A percentile compares a stretch with the other conserved stretches of the same genome.
Conservation (phyloP, 1,140 invertebrate species). For the Amphibalanus amphitrite region DNA sequence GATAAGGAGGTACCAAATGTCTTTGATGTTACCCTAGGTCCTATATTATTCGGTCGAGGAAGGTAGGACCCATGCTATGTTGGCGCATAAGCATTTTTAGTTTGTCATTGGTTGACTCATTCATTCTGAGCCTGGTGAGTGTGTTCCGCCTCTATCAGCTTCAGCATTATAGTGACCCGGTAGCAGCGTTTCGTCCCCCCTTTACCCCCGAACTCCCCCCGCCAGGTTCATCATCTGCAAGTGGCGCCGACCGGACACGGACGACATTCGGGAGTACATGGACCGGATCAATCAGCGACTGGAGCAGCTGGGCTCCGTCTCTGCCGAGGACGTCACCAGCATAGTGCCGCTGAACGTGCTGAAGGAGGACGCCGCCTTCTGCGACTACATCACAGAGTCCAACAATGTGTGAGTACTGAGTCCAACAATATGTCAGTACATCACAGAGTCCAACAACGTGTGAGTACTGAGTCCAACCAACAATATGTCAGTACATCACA, state of each 20-base stretch:
- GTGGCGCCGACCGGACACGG: slow-evolving; percentile 39
- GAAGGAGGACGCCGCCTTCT: slow-evolving; percentile 45
- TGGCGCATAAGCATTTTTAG: too few species aligned
- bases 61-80: too few species aligned
- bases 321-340: slow-evolving; percentile 30
- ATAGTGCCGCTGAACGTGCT: slow-evolving; percentile 55
- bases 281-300: slow-evolving; percentile 43
- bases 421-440: slow-evolving; percentile 6
- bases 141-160: too few species aligned
- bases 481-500: too few species aligned
- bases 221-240: slow-evolving; percentile 74
- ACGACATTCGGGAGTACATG: slow-evolving; percentile 48
- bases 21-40: too few species aligned
- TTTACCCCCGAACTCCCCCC: too few species aligned
- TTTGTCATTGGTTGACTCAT: too few species aligned
- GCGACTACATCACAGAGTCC: slow-evolving; percentile 55
- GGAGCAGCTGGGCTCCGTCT: slow-evolving; percentile 18
- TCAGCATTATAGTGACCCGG: too few species aligned
- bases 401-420: slow-evolving; percentile 50
- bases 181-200: too few species aligned
- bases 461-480: background rate
- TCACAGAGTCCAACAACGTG: background rate
- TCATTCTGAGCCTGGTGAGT: too few species aligned
- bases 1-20: too few species aligned
- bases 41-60: too few species aligned